Conservation (phyloP, 2,797 vertebrate species). For the Dendrocincla tyrannina region DNA sequence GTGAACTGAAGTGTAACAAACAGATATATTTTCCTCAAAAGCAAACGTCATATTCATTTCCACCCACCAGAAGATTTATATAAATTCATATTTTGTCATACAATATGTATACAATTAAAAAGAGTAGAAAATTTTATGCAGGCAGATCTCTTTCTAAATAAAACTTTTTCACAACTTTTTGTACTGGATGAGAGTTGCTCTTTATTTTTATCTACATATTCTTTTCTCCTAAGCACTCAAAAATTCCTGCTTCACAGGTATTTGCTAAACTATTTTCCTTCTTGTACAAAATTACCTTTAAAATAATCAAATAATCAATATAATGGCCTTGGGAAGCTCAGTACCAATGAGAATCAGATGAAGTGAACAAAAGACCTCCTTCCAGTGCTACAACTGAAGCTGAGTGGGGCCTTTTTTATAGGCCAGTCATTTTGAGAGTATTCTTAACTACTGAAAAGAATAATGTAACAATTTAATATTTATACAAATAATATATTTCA, state of each 20-base stretch:
- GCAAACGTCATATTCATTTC: neutral
- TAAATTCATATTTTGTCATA: neutral
- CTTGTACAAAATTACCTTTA: neutral
- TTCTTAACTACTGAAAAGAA: neutral
- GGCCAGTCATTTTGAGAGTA: neutral
- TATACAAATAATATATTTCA: neutral
- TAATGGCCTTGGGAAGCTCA: neutral
- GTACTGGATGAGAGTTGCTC: neutral
- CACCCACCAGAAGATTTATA: neutral
- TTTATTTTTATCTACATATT: neutral
- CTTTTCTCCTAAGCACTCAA: neutral
- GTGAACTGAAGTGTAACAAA: neutral
- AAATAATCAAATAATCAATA: neutral
- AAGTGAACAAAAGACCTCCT: neutral
- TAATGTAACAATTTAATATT: neutral
- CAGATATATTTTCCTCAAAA: neutral
- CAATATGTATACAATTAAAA: neutral
- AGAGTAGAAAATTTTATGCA: neutral
- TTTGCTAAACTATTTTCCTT: neutral
- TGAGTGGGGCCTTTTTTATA: neutral
- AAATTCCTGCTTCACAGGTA: neutral
- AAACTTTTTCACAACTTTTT: neutral
- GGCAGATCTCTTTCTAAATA: neutral
- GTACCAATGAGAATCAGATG: neutral
- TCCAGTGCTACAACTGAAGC: neutral